phyloP scores from a whole-genome alignment of 1,140 invertebrate species.

The Schlechtendalia chinensis region DNA sequence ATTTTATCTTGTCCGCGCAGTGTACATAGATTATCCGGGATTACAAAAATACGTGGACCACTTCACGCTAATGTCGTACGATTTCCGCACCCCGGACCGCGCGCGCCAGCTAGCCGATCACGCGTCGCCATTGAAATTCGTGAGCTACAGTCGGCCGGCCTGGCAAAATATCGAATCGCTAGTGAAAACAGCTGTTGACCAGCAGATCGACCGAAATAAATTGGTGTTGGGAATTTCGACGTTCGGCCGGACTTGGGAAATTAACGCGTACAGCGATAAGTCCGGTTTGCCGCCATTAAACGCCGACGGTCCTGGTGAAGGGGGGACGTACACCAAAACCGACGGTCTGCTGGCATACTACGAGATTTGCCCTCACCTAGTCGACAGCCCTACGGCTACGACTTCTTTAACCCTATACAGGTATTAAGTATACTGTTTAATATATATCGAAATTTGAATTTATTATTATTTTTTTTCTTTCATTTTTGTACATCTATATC shows the following conservation, averaged over 20 bases:
- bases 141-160: conserved; percentile 52
- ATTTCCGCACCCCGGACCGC: conserved; percentile 72
- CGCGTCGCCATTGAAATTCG: conserved; percentile 68
- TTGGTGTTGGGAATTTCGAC: conserved; percentile 79
- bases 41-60: conserved; percentile 74
- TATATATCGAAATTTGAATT: no score
- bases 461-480: no score
- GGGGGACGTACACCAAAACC: conserved; percentile 70
- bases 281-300: conserved; percentile 72
- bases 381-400: conserved; percentile 62
- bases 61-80: conserved; percentile 75
- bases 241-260: conserved; percentile 80
- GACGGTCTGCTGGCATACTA: conserved; percentile 75
- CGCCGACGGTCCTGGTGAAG: conserved; percentile 63
- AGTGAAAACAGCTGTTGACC: conserved; percentile 58
- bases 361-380: conserved; percentile 75
- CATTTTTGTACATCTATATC: no score
- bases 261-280: conserved; percentile 65
- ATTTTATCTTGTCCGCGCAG: conserved; percentile 56
- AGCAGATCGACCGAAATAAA: conserved; percentile 16
- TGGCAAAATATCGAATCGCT: conserved; percentile 64
- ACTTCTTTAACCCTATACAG: conserved; percentile 53
- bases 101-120: conserved; percentile 75
- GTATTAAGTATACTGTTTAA: not conserved
- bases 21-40: conserved; percentile 73